A percentile compares a stretch with the other conserved stretches of the same genome.
These are phyloP conservation scores for Platycheirus rosarum DNA, from an alignment of 2,888 invertebrate genomes.

Conservation along the genomic window DNA sequence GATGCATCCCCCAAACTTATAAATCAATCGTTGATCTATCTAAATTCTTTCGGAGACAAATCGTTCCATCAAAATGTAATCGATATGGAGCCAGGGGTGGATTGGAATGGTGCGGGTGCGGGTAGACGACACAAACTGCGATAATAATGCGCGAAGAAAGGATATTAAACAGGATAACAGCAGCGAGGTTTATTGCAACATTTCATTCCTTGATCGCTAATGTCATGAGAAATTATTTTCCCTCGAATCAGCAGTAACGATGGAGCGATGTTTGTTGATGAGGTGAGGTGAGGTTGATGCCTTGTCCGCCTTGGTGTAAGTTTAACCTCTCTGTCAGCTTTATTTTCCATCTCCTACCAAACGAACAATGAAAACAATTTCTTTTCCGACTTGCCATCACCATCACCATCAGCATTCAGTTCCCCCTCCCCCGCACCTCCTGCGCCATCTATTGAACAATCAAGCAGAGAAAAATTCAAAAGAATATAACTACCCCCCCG, in stretches of 20 bases:
- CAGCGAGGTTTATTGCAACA: conserved; percentile 62
- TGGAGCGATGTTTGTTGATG: background rate
- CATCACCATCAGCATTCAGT: conserved; percentile 1
- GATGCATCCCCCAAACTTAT: conserved; percentile 48
- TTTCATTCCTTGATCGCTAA: conserved; percentile 68
- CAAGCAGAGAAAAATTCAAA: conserved; percentile 64
- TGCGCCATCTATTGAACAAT: conserved; percentile 52
- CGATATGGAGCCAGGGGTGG: conserved; percentile 34
- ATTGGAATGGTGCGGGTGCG: too few species aligned
- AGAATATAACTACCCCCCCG: conserved; percentile 47
- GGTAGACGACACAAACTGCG: background rate
- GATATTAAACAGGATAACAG: conserved; percentile 61
- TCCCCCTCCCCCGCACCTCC: background rate
- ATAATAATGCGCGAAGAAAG: conserved; percentile 51
- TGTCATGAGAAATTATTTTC: conserved; percentile 69
- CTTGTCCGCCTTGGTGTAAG: conserved; percentile 51
- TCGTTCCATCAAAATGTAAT: conserved; percentile 64
- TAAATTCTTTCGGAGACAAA: conserved; percentile 70
- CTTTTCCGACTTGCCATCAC: conserved; percentile 7
- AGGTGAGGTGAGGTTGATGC: conserved; percentile 7
- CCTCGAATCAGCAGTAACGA: conserved; percentile 19
- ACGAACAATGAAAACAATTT: conserved; percentile 69
- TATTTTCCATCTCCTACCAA: conserved; percentile 62
- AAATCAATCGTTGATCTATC: conserved; percentile 69
- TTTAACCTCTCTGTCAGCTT: conserved; percentile 72